Percentiles rank a stretch among this genome's conserved stretches.
Evolutionary conservation across 2,888 invertebrate species (phyloP).

Genomic region (Mesopsocus fuscifrons): DNA sequence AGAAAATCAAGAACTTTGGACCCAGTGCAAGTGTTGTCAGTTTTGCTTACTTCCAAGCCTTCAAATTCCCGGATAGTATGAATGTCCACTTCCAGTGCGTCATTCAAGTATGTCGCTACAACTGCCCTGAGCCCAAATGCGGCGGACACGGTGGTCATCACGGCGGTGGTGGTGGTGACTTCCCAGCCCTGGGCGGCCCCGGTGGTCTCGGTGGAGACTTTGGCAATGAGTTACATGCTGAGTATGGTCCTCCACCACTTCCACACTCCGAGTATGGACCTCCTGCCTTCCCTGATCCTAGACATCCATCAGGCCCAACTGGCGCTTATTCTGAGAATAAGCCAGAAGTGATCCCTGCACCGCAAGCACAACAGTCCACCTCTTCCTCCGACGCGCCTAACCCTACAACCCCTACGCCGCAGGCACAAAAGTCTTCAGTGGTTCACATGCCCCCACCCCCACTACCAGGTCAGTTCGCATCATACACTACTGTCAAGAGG

Average conservation of each 20-base stretch:
- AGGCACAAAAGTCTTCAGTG: conserved; percentile 32
- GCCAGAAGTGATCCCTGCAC: conserved; percentile 59
- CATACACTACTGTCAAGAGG: conserved; percentile 68
- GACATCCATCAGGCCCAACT: conserved; percentile 68
- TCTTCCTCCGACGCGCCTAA: conserved; percentile 36
- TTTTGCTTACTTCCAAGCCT: conserved; percentile 91
- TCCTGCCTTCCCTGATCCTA: conserved; percentile 69
- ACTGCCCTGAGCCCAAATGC: conserved; percentile 85
- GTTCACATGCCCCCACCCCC: conserved; percentile 64
- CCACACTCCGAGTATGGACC: conserved; percentile 46
- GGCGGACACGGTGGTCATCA: conserved; percentile 36
- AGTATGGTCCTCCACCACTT: conserved; percentile 49
- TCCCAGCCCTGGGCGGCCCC: conserved; percentile 27
- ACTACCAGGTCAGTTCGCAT: conserved; percentile 57
- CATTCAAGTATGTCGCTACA: conserved; percentile 84
- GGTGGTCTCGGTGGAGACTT: conserved; percentile 28
- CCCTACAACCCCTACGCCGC: conserved; percentile 33
- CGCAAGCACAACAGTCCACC: conserved; percentile 48
- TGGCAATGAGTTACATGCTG: conserved; percentile 32
- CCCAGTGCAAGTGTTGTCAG: conserved; percentile 86
- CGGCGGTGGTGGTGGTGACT: conserved; percentile 21
- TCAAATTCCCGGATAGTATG: conserved; percentile 94
- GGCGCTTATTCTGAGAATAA: conserved; percentile 70
- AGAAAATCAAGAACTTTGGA: conserved; percentile 89
- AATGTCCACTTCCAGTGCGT: conserved; percentile 95